Base-by-base conservation (phyloP, 2,797 vertebrate genomes). In the Oreortyx pictus region DNA sequence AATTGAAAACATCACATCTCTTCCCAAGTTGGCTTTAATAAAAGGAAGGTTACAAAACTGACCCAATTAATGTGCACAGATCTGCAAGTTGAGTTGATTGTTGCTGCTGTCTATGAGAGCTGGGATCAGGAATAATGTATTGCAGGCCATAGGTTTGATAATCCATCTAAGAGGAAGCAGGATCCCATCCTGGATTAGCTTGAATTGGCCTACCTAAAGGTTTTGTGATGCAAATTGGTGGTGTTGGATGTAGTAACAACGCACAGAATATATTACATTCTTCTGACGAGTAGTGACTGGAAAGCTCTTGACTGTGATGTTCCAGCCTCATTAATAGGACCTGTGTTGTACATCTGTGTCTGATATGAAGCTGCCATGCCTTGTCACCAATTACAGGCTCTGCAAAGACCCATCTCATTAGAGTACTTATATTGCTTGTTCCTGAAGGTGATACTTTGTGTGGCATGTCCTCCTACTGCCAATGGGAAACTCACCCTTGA, bases 331-430 rank as follows among this genome's bases (percentile, higher is more conserved):
- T 98, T 98, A 98, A 97, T 97, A 97, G 97, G 93, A 86, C 80
- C 91, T 92, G 74, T 97, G 94, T 97, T 97, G 79, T 97, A 97
- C 95, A 97, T 94, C 95, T 94, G 91, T 97, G 94, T 97, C 96
- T 97, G 96, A 97, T 98, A 93, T 4, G 95, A 96, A 97, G 76
- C 96, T 98, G 96, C 97, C 97, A 97, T 97, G 96, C 93, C 94
- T 97, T 97, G 97, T 98, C 97, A 97, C 96, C 97, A 98, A 97
- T 98, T 98, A 98, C 61, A 97, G 94, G 89, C 82, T 97, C 91
- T 96, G 96, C 95, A 97, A 97, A 97, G 96, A 97, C 95, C 95
- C 78, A 78, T 96, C 97, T 98, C 97, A 97, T 98, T 97, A 98
- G 78, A 91, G 91, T 91, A 94, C 96, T 97, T 97, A 96, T 67